A percentile compares a stretch with the other conserved stretches of the same genome.
Evolutionary conservation across 2,113 vertebrate genomes (phyloP).

Genomic region (Tiliqua scincoides): DNA sequence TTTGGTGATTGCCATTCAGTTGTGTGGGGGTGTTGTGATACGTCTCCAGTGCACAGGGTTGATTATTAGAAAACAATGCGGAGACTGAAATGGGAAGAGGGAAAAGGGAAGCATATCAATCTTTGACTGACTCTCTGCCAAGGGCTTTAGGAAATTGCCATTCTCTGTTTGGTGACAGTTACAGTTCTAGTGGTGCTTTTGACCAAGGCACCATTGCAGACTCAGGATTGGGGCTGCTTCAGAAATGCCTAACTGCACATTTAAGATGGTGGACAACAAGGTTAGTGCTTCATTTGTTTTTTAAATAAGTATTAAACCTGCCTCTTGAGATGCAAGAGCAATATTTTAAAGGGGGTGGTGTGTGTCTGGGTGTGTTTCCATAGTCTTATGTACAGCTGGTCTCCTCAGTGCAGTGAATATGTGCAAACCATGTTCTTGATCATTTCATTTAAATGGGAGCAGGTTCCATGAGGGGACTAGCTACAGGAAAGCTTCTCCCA

Average conservation of each 20-base stretch:
- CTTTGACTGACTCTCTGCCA: neutral
- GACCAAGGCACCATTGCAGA: neutral
- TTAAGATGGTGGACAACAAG: neutral
- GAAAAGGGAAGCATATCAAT: neutral
- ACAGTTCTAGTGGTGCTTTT: no score
- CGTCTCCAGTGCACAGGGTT: conserved; percentile 30
- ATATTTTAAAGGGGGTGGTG: neutral
- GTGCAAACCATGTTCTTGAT: neutral
- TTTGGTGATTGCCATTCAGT: conserved; percentile 36
- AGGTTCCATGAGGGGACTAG: neutral
- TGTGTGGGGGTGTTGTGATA: conserved; percentile 35
- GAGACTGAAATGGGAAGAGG: neutral
- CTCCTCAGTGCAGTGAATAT: no score
- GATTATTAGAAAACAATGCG: neutral
- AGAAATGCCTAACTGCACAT: neutral
- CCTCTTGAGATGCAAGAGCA: neutral
- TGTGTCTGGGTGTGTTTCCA: neutral
- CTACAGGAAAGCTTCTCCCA: no score
- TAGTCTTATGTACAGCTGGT: neutral
- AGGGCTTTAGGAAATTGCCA: neutral
- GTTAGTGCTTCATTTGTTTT: neutral
- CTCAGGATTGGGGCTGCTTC: neutral
- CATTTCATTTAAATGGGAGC: neutral
- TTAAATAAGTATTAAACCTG: neutral
- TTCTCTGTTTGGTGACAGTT: neutral